These are phyloP conservation scores for Cynocephalus volans DNA, from an alignment of 2,113 vertebrate genomes.

Conservation along the genomic window DNA sequence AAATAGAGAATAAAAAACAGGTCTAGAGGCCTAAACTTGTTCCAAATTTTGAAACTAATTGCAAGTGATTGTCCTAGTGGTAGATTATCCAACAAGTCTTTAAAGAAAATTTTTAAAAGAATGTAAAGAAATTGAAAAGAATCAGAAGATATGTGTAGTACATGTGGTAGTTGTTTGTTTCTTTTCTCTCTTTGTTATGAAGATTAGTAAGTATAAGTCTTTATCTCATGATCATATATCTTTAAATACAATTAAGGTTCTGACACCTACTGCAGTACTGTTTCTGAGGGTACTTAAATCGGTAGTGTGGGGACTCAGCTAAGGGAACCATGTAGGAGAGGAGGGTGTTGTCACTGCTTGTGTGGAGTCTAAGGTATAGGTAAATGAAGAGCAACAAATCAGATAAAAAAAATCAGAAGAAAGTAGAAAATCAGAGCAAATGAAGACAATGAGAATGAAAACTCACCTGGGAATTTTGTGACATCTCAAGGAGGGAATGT, in stretches of 20 bases:
- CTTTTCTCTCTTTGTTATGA: not conserved
- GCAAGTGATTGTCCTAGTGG: not conserved
- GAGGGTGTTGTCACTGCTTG: fast-evolving
- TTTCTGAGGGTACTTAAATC: not conserved
- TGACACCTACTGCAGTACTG: fast-evolving
- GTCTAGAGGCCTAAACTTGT: not conserved
- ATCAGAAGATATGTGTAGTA: not conserved
- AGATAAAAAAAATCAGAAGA: not conserved
- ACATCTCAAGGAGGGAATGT: not conserved
- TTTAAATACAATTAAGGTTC: not conserved
- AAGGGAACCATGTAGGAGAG: not conserved
- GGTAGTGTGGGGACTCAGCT: not conserved
- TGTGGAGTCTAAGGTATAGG: not conserved
- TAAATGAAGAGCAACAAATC: not conserved
- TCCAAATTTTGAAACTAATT: not conserved
- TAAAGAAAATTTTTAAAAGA: not conserved
- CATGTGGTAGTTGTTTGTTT: not conserved
- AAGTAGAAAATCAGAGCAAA: not conserved
- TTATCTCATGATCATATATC: not conserved
- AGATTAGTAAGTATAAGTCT: not conserved
- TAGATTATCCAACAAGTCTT: not conserved
- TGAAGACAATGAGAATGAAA: not conserved
- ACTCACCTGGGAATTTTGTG: not conserved
- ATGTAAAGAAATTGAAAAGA: not conserved
- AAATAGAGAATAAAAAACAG: not conserved